Evolutionary conservation across 2,888 invertebrate species (phyloP), one percentile per base, ranked within the genome.

Genomic region (Strigamia maritima): DNA sequence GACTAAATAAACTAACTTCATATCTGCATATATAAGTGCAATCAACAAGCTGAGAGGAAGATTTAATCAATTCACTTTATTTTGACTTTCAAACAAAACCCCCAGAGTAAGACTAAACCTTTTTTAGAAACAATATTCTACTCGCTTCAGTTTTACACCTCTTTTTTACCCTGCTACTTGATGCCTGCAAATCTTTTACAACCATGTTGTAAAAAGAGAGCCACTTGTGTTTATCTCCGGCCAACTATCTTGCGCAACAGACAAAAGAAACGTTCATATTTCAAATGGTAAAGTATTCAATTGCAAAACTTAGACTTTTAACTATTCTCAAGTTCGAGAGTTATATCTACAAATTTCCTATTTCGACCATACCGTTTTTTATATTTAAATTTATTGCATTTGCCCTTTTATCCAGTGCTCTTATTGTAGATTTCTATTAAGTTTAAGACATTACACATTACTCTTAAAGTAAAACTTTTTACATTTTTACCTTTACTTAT

Each of bases 141-240:
- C 65, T 65, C 65, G 65, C 65, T 65, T 65, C 65, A 65, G 24
- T 65, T 65, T 65, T 65, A 26, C 24, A 24, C 24, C 65, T 16
- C 28, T 65, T 65, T 65, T 65, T 65, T 65, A 10, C 65, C 65
- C 65, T 26, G 65, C 65, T 26, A 65, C 65, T 65, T 65, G 65
- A 65, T 65, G 65, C 65, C 65, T 65, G 65, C 65, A 65, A 65
- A 65, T 65, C 65, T 65, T 65, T 65, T 65, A 65, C 65, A 65
- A 65, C 65, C 65, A 28, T 65, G 65, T 65, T 65, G 65, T 65
- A 65, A 65, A 65, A 65, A 65, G 65, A 65, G 65, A 65, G 65
- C 65, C 65, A 65, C 65, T 65, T 65, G 65, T 65, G 65, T 65
- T 65, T 65, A 65, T 65, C 65, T 65, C 65, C 65, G 65, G 65